Evolutionary conservation across 2,888 invertebrate genomes (phyloP).

Genomic region (Watsonalla cultraria): DNA sequence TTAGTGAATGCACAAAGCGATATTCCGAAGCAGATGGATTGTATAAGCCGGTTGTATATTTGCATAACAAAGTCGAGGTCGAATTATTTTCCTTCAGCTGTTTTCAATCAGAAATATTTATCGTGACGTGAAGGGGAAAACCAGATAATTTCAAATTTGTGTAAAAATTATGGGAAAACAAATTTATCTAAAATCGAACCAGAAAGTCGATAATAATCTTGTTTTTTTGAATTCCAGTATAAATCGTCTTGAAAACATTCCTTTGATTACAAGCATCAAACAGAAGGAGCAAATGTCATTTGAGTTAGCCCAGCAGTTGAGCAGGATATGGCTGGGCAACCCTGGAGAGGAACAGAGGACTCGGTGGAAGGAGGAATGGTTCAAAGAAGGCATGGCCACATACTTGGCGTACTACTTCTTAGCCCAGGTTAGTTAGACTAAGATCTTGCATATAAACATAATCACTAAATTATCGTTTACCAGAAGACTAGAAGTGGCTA

Average conservation of each 20-base stretch:
- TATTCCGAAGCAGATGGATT: not conserved
- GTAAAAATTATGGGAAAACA: no score
- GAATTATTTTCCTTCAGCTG: not conserved
- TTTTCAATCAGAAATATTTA: not conserved
- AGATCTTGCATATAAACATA: no score
- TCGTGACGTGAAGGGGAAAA: not conserved
- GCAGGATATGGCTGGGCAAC: constrained; percentile 66
- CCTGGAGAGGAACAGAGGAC: constrained; percentile 57
- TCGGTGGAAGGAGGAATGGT: constrained; percentile 68
- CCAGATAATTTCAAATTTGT: no score
- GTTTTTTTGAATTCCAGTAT: constrained; percentile 37
- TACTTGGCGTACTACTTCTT: constrained; percentile 62
- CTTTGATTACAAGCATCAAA: constrained; percentile 50
- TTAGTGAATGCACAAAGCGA: not conserved
- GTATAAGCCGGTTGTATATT: not conserved
- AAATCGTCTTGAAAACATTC: constrained; percentile 37
- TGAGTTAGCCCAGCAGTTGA: constrained; percentile 58
- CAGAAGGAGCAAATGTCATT: constrained; percentile 57
- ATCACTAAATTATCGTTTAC: no score
- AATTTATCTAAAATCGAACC: no score
- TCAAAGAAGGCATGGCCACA: constrained; percentile 68
- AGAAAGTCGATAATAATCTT: no score
- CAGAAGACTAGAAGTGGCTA: no score
- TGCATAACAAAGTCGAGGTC: not conserved
- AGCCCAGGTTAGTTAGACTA: constrained; percentile 34